Percentiles rank a stretch among this genome's conserved stretches.
Evolutionary conservation across 2,888 invertebrate genomes (phyloP).

Genomic region (Leucophenga maculata): DNA sequence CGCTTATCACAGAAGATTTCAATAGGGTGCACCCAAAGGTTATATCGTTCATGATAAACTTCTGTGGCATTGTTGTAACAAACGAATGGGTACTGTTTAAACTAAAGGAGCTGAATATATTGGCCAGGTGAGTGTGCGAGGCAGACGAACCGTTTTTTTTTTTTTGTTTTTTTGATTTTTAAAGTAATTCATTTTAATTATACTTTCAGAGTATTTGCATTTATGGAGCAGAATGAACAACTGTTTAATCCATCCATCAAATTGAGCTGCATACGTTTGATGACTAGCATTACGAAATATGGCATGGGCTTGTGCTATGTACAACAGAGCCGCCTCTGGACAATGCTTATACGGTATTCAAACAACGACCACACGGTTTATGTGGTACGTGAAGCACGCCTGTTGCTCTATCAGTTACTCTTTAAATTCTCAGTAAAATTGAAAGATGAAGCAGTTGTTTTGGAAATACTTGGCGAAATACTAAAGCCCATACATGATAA

Average conservation of each 20-base stretch:
- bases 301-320: conserved; percentile 79
- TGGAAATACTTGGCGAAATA: conserved; percentile 75
- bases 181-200: background rate
- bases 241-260: conserved; percentile 76
- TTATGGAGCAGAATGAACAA: conserved; percentile 52
- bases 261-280: conserved; percentile 79
- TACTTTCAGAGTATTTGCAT: conserved; percentile 53
- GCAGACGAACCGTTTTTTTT: too few relatives aligned
- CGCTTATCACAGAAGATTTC: conserved; percentile 67
- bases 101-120: conserved; percentile 72
- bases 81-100: conserved; percentile 77
- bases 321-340: conserved; percentile 78
- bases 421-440: conserved; percentile 72
- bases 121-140: conserved; percentile 56
- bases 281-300: conserved; percentile 77
- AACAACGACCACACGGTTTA: conserved; percentile 81
- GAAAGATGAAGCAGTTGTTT: conserved; percentile 74
- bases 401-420: conserved; percentile 77
- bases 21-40: conserved; percentile 72
- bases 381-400: conserved; percentile 79
- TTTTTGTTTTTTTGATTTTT: background rate
- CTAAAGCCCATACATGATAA: conserved; percentile 76
- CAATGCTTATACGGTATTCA: conserved; percentile 77
- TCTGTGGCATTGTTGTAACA: conserved; percentile 76
- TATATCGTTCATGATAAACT: conserved; percentile 77